These are phyloP conservation scores for western clawed frog (Xenopus tropicalis) DNA, from an alignment of 2,113 vertebrate genomes.

Conservation along the genomic window UCB_Xtro_10.0 CM004451.2:86951001-86951500, in stretches of 20 bases:
- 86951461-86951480: slow-evolving; percentile 5
- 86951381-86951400: slow-evolving; percentile 46
- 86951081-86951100: too few species aligned
- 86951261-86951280: slow-evolving; percentile 3
- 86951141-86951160: too few species aligned
- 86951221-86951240: slow-evolving; percentile 9
- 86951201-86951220: background rate
- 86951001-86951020: too few species aligned
- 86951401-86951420: slow-evolving; percentile 26
- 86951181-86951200: too few species aligned
- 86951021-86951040: too few species aligned
- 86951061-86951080: too few species aligned
- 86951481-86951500: background rate
- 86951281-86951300: slow-evolving; percentile 11
- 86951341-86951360: slow-evolving; percentile 40
- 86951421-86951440: slow-evolving; percentile 37
- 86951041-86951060: too few species aligned
- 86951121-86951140: too few species aligned
- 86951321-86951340: slow-evolving; percentile 41
- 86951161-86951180: too few species aligned
- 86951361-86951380: slow-evolving; percentile 39
- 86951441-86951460: slow-evolving; percentile 30
- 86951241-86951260: slow-evolving; percentile 20
- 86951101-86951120: too few species aligned
- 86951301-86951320: slow-evolving; percentile 36